These are phyloP conservation scores for Bungarus multicinctus DNA, from an alignment of 2,113 vertebrate species.

Conservation along the genomic window DNA sequence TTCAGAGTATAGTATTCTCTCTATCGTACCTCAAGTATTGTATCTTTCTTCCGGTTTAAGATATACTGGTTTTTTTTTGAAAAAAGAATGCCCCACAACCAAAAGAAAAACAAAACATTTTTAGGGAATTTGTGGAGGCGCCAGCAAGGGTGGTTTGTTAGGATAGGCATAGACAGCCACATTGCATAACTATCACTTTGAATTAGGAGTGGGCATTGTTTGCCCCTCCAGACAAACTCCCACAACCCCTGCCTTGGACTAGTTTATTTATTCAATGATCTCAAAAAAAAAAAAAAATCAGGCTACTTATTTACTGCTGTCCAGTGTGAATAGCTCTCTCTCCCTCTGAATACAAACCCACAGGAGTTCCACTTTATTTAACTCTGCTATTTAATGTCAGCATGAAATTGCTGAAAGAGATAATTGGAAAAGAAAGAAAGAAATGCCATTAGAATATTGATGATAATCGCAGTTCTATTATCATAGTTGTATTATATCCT, in stretches of 20 bases:
- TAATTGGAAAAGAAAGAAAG: not conserved
- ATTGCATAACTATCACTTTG: not conserved
- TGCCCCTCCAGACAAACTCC: not conserved
- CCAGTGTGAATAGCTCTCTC: not conserved
- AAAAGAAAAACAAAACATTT: not conserved
- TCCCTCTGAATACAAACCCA: not conserved
- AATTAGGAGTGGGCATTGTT: not conserved
- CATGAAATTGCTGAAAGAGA: not conserved
- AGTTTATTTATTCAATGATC: not conserved
- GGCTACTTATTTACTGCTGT: not conserved
- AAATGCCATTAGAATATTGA: not conserved
- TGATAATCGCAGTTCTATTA: not conserved
- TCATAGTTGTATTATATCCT: not conserved
- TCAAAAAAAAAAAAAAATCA: not conserved
- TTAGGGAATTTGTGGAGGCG: not conserved
- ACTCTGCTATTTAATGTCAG: not conserved
- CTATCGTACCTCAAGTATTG: not conserved
- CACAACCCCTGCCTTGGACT: not conserved
- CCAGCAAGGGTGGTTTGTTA: not conserved
- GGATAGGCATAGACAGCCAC: not conserved
- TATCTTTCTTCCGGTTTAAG: not conserved
- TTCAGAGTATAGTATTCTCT: not conserved
- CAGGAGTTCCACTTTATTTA: not conserved
- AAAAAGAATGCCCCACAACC: not conserved
- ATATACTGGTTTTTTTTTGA: not conserved